Evolutionary conservation across 2,797 vertebrate genomes (phyloP).

Genomic region (Danio jaintianensis): DNA sequence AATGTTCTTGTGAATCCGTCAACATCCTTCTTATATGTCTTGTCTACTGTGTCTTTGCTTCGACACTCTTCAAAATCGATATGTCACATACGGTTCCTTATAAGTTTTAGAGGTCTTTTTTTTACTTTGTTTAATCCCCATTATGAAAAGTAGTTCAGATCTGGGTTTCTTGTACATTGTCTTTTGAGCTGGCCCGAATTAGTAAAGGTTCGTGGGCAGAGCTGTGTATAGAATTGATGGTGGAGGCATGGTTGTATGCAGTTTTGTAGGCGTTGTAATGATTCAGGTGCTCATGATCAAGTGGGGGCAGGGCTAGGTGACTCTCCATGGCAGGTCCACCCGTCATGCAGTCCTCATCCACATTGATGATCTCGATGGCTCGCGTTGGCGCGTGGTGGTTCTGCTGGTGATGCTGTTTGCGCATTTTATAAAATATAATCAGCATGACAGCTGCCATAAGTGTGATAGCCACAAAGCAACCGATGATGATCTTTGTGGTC

Average conservation of each 20-base stretch:
- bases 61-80: constrained; percentile 65
- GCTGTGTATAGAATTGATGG: constrained; percentile 99
- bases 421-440: constrained; percentile 99
- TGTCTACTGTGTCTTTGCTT: constrained; percentile 64
- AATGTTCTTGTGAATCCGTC: constrained; percentile 92
- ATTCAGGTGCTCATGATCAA: constrained; percentile 99
- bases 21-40: constrained; percentile 72
- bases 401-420: constrained; percentile 99
- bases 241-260: constrained; percentile 97
- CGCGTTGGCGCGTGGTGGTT: constrained; percentile 94
- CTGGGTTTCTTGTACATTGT: constrained; percentile 99
- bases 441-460: constrained; percentile 99
- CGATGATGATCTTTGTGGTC: constrained; percentile 99
- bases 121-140: constrained; percentile 72
- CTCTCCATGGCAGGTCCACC: constrained; percentile 93
- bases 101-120: constrained; percentile 60
- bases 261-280: constrained; percentile 99
- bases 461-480: constrained; percentile 99
- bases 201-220: constrained; percentile 99
- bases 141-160: constrained; percentile 88
- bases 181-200: constrained; percentile 99
- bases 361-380: constrained; percentile 98
- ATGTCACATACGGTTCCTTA: constrained; percentile 67
- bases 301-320: constrained; percentile 94
- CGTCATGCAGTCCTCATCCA: constrained; percentile 95